Evolutionary conservation across 1,140 invertebrate species (phyloP).

Genomic region (Papilio aristodemus): DNA sequence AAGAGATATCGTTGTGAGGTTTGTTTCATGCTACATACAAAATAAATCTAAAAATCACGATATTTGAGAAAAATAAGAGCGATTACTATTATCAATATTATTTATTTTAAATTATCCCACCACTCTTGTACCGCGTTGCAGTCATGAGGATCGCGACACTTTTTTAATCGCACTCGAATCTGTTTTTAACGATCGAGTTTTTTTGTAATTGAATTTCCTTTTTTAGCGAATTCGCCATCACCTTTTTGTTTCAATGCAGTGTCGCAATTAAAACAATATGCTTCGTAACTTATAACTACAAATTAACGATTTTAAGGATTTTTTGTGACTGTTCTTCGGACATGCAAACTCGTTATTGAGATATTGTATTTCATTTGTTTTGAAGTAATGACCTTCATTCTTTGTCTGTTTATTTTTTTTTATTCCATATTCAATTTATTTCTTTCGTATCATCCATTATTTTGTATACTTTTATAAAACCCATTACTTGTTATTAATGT

Average conservation of each 20-base stretch:
- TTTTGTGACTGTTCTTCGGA: not conserved
- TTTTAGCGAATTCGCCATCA: conserved; percentile 16
- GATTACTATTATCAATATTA: not conserved
- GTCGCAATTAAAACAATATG: conserved; percentile 28
- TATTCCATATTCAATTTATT: not conserved
- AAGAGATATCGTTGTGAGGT: no score
- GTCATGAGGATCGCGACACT: conserved; percentile 35
- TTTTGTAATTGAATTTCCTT: conserved; percentile 42
- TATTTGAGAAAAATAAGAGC: not conserved
- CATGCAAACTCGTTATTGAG: not conserved
- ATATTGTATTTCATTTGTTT: conserved; percentile 13
- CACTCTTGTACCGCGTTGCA: conserved; percentile 31
- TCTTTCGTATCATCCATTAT: not conserved
- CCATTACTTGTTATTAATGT: not conserved
- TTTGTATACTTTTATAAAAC: not conserved
- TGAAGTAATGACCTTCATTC: not conserved
- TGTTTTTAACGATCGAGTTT: conserved; percentile 40
- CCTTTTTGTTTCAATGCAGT: conserved; percentile 29
- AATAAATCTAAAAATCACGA: no score
- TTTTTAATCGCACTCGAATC: conserved; percentile 43
- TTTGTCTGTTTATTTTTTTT: conserved; percentile 5
- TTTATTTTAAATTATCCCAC: conserved; percentile 13
- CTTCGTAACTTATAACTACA: conserved; percentile 21
- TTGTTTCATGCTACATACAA: no score
- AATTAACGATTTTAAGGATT: conserved; percentile 17